Evolutionary conservation across 1,140 invertebrate species (phyloP).

Genomic region (Mactra quadrangularis): DNA sequence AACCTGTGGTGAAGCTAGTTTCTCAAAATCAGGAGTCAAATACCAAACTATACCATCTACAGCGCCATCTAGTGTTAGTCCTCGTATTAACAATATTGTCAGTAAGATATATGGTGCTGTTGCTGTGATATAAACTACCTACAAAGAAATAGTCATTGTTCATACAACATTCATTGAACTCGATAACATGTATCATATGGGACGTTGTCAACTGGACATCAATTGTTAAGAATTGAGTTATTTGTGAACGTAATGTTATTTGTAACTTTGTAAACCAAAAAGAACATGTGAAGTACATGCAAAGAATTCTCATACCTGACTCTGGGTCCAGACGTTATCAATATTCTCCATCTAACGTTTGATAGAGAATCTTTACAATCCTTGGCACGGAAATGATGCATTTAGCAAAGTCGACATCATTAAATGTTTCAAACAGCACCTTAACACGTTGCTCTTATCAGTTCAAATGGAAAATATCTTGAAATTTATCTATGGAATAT

Average conservation of each 20-base stretch:
- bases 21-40: conserved; percentile 90
- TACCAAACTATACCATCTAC: conserved; percentile 87
- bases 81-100: conserved; percentile 81
- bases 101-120: conserved; percentile 84
- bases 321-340: background rate
- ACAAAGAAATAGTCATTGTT: conserved; percentile 9
- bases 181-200: no score
- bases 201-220: background rate
- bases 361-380: no score
- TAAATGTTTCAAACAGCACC: no score
- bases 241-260: background rate
- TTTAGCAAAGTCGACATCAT: no score
- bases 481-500: no score
- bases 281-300: background rate
- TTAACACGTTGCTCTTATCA: no score
- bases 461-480: no score
- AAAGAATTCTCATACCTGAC: background rate
- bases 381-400: no score
- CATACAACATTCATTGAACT: no score
- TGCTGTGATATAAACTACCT: conserved; percentile 81
- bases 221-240: background rate
- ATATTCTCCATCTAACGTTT: no score
- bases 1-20: conserved; percentile 71
- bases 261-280: background rate
- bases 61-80: conserved; percentile 82